Base-by-base conservation (phyloP, 2,113 vertebrate genomes). In the Vombatus ursinus region DNA sequence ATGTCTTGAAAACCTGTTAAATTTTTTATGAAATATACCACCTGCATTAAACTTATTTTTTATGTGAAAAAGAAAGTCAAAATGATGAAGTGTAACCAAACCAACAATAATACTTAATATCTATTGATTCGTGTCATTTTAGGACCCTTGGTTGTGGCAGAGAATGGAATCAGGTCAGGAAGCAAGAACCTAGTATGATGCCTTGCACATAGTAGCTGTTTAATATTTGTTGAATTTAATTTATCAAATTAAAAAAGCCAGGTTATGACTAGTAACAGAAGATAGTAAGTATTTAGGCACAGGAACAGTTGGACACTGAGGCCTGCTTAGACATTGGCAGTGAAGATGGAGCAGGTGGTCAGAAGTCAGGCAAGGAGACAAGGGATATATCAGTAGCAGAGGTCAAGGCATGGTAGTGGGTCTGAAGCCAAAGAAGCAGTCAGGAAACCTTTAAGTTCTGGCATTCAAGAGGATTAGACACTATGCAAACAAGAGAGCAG, bases 11-110 rank as follows among this genome's bases (percentile, higher is more conserved):
- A 98, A 98, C 98, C 98, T 98, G 97, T 92, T 51, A 28, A 92
- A 91, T 90, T 97, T 97, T 96, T 95, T 53, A 96, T 54, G 97
- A 98, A 97, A 97, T 50, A 90, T 97, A 95, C 97, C 97, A 97
- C 98, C 97, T 98, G 98, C 98, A 98, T 98, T 97, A 96, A 98
- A 98, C 96, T 95, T 93, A 94, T 95, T 97, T 98, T 98, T 97
- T 84, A 96, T 61, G 23, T 90, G 93, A 44, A 23, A 44, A 84
- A 68, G 61, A 84, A 84, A 84, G n/a, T 22, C 68, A 84, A 84
- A 22, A 84, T 84, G 68, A 19, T 84, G n/a, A 91, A 96, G 52
- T 96, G 50, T 93, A 96, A 96, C 52, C 51, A 97, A 97, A 94
- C 50, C 94, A 44, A 96, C 77, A 94, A 91, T 92, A 51, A 50